Conservation (phyloP, 2,113 vertebrate genomes). For the Tenebrosternarchus preto region DNA sequence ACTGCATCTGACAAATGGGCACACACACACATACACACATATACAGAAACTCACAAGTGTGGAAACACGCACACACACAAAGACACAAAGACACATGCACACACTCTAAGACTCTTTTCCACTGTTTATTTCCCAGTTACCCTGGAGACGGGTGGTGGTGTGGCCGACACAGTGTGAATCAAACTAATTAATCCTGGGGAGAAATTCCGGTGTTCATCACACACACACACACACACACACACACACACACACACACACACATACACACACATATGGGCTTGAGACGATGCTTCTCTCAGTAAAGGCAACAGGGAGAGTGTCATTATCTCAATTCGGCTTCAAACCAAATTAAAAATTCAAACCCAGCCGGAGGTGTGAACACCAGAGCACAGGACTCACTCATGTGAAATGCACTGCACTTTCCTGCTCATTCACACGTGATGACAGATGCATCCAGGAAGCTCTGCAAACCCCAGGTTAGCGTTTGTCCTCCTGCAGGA, state of each 20-base stretch:
- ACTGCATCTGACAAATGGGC: constrained; percentile 26
- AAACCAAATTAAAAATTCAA: constrained; percentile 42
- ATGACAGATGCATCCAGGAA: not conserved
- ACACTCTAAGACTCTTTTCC: constrained; percentile 16
- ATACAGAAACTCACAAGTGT: not conserved
- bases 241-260: not conserved
- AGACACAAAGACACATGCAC: constrained; percentile 13
- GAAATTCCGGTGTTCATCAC: constrained; percentile 31
- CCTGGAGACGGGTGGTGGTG: constrained; percentile 41
- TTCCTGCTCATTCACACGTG: constrained; percentile 8
- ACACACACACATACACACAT: not conserved
- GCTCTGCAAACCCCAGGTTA: no score
- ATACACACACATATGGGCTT: not conserved
- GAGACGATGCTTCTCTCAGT: no score
- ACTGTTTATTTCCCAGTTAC: constrained; percentile 44
- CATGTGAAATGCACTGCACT: not conserved
- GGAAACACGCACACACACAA: not conserved
- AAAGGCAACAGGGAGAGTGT: no score
- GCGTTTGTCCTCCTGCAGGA: constrained; percentile 15
- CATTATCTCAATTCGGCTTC: constrained; percentile 46
- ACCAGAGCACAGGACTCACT: constrained; percentile 35
- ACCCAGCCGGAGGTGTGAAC: constrained; percentile 29
- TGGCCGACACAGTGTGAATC: constrained; percentile 53
- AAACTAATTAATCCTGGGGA: constrained; percentile 60
- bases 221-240: constrained; percentile 12